A percentile compares a stretch with the other conserved stretches of the same genome.
Conservation (phyloP, 2,888 invertebrate genomes). For the Ecliptopera silaceata region DNA sequence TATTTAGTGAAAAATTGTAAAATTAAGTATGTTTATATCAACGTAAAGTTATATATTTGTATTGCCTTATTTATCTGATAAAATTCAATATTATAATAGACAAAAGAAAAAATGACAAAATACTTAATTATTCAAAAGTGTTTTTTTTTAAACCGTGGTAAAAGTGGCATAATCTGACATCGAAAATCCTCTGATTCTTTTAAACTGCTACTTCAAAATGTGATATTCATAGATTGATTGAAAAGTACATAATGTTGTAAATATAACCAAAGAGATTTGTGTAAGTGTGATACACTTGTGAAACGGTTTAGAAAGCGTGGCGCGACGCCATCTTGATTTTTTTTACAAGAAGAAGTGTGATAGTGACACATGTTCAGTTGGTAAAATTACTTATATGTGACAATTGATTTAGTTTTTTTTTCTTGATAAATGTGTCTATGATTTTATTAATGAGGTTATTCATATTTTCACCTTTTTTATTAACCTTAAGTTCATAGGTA, state of each 20-base stretch:
- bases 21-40: background rate
- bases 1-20: background rate
- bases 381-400: too few species aligned
- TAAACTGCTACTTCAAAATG: constrained; percentile 15
- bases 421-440: too few species aligned
- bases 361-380: too few species aligned
- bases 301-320: background rate
- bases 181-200: background rate
- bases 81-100: background rate
- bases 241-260: constrained; percentile 54
- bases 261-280: constrained; percentile 74
- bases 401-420: too few species aligned
- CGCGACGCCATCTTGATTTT: background rate
- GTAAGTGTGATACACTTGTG: constrained; percentile 39
- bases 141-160: too few species aligned
- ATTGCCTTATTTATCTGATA: background rate
- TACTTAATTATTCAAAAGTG: background rate
- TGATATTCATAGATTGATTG: constrained; percentile 35
- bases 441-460: too few species aligned
- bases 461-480: too few species aligned
- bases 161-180: too few species aligned
- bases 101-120: background rate
- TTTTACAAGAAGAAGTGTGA: background rate
- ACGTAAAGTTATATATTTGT: constrained; percentile 1
- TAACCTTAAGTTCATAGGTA: too few species aligned